These are phyloP conservation scores for Tilapia sparmanii DNA, from an alignment of 2,113 vertebrate species.

Conservation along the genomic window DNA sequence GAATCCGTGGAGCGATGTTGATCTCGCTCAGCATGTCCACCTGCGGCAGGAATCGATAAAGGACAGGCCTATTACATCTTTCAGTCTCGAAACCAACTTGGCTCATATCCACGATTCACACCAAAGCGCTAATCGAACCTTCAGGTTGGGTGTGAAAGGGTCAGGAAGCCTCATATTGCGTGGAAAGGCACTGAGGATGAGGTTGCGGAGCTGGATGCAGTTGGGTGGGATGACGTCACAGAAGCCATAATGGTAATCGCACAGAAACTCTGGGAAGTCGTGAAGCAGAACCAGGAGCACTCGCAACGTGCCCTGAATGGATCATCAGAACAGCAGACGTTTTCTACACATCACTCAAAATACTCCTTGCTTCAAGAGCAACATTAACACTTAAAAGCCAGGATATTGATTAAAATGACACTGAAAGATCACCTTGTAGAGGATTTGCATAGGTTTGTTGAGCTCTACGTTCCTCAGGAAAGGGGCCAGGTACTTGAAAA, in stretches of 20 bases:
- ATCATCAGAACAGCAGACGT: neutral
- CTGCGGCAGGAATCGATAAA: slow-evolving; percentile 50
- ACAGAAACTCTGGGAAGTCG: slow-evolving; percentile 98
- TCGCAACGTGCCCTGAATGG: slow-evolving; percentile 86
- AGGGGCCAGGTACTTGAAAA: slow-evolving; percentile 97
- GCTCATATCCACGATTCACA: neutral
- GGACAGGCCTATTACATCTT: neutral
- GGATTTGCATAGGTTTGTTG: slow-evolving; percentile 99
- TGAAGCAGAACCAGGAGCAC: slow-evolving; percentile 95
- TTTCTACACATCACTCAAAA: neutral
- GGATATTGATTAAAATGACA: neutral
- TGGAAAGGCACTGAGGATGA: slow-evolving; percentile 99
- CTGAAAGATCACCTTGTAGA: slow-evolving; percentile 86
- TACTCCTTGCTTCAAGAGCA: neutral
- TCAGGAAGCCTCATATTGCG: slow-evolving; percentile 99
- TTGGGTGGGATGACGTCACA: slow-evolving; percentile 99
- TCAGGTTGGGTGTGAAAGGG: slow-evolving; percentile 97
- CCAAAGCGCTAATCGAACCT: slow-evolving; percentile 48
- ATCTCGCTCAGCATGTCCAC: slow-evolving; percentile 99
- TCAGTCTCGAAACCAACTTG: neutral
- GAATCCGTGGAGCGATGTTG: slow-evolving; percentile 96
- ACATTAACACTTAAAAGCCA: neutral
- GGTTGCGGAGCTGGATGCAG: slow-evolving; percentile 97
- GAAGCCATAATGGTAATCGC: slow-evolving; percentile 98
- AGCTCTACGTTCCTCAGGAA: slow-evolving; percentile 99